Conservation (phyloP, 2,113 vertebrate species). For the Trogon surrucura region DNA sequence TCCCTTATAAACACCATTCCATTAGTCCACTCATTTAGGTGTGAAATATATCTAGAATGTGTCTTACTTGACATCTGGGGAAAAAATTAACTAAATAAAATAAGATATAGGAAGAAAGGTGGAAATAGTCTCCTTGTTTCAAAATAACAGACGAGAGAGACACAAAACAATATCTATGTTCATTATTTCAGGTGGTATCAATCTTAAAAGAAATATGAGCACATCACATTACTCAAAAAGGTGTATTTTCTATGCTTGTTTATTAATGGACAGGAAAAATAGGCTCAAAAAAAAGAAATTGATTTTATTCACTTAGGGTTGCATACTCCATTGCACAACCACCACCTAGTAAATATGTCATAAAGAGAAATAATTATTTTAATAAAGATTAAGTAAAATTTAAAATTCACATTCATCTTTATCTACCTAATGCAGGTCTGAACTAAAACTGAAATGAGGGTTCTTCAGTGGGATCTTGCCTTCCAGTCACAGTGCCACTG, state of each 20-base stretch:
- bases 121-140: neutral
- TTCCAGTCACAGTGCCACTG: neutral
- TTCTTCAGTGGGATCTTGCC: neutral
- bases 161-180: neutral
- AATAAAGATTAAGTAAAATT: constrained; percentile 73
- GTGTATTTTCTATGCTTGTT: constrained; percentile 44
- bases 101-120: neutral
- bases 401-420: constrained; percentile 71
- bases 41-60: constrained; percentile 14
- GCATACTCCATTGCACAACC: constrained; percentile 66
- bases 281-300: constrained; percentile 62
- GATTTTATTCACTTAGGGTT: constrained; percentile 67
- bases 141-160: neutral
- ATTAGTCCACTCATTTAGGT: constrained; percentile 47
- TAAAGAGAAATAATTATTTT: constrained; percentile 70
- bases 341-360: constrained; percentile 70
- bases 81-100: neutral
- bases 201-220: constrained; percentile 3
- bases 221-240: neutral
- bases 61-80: neutral
- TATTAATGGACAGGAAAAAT: constrained; percentile 59
- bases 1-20: constrained; percentile 8
- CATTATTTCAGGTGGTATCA: neutral
- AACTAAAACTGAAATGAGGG: constrained; percentile 40
- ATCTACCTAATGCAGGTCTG: constrained; percentile 51